These are phyloP conservation scores for Chrysopa pallens DNA, from an alignment of 1,140 invertebrate species.

Conservation along the genomic window DNA sequence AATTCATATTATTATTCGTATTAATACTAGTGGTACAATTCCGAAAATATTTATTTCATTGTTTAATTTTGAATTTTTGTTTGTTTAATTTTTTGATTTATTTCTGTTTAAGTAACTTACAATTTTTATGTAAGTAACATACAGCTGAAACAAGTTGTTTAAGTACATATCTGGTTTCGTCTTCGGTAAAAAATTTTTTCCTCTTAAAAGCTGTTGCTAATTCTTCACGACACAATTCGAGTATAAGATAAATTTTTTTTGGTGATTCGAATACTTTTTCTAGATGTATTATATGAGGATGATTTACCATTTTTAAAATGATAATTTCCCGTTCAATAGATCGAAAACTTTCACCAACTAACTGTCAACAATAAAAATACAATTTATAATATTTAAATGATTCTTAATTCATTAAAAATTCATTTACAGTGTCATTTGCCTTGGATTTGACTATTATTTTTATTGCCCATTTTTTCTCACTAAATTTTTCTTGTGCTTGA, in stretches of 20 bases:
- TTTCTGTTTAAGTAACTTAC: too few relatives aligned
- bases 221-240: conserved; percentile 29
- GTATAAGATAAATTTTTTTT: conserved; percentile 26
- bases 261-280: conserved; percentile 31
- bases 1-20: too few relatives aligned
- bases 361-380: conserved; percentile 12
- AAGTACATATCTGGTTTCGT: conserved; percentile 24
- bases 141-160: conserved; percentile 27
- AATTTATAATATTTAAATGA: conserved; percentile 1
- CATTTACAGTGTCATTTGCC: conserved; percentile 15
- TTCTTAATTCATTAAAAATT: conserved; percentile 2
- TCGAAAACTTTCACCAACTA: conserved; percentile 20
- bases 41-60: too few relatives aligned
- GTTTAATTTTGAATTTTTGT: too few relatives aligned
- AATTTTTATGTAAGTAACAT: conserved; percentile 33
- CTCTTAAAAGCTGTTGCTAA: conserved; percentile 22
- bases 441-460: conserved; percentile 32
- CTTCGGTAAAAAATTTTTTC: conserved; percentile 21
- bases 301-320: conserved; percentile 31
- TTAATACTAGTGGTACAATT: too few relatives aligned
- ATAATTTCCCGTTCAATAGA: conserved; percentile 29
- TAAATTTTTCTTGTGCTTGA: conserved; percentile 21
- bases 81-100: too few relatives aligned
- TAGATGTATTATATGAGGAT: conserved; percentile 31
- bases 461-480: conserved; percentile 26